Evolutionary conservation across 2,113 vertebrate species (phyloP).

Genomic region (Lepus europaeus): DNA sequence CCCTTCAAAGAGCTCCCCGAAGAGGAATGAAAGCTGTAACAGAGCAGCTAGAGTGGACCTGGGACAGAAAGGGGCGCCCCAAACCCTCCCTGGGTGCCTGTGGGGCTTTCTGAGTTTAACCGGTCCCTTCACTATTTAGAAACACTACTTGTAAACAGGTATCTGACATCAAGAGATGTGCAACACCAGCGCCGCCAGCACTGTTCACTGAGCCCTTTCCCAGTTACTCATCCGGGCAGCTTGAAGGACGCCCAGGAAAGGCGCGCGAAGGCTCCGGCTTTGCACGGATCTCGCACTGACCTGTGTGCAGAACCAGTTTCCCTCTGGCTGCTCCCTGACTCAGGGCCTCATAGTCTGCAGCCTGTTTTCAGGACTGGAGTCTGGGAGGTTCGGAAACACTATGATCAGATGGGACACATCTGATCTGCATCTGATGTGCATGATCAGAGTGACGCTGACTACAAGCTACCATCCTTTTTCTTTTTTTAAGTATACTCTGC

Average conservation of each 20-base stretch:
- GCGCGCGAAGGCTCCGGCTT: not conserved
- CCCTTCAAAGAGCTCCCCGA: not conserved
- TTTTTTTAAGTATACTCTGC: too few species aligned
- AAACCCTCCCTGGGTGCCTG: not conserved
- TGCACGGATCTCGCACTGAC: not conserved
- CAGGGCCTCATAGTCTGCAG: not conserved
- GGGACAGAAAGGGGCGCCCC: not conserved
- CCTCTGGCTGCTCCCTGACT: not conserved
- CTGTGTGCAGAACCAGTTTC: slow-evolving; percentile 3
- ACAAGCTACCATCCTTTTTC: not conserved
- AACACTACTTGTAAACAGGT: not conserved
- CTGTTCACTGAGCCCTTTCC: not conserved
- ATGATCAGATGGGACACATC: too few species aligned
- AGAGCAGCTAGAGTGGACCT: not conserved
- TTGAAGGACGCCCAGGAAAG: not conserved
- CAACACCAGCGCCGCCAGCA: not conserved
- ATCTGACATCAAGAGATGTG: not conserved
- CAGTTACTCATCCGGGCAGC: not conserved
- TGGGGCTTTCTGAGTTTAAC: not conserved
- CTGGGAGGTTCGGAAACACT: slow-evolving; percentile 9
- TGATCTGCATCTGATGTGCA: not conserved
- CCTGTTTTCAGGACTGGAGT: not conserved
- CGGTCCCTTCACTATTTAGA: not conserved
- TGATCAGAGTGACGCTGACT: slow-evolving; percentile 7
- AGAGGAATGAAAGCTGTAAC: not conserved